A percentile compares a stretch with the other conserved stretches of the same genome.
These are phyloP conservation scores for Riptortus pedestris DNA, from an alignment of 1,140 invertebrate species.

Conservation along the genomic window DNA sequence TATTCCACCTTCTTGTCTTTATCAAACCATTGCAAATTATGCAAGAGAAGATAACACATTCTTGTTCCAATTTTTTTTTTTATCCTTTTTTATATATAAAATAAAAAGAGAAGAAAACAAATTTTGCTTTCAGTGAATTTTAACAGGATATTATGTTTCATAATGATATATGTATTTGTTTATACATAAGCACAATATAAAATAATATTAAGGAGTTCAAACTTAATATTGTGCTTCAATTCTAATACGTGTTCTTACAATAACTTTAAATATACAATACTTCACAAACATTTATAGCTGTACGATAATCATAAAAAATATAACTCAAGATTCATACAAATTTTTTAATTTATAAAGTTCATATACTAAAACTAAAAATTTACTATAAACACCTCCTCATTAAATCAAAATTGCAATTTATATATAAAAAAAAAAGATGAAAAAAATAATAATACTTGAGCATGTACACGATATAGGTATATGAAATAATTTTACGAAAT, in stretches of 20 bases:
- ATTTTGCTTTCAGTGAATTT: no score
- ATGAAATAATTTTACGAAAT: no score
- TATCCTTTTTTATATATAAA: no score
- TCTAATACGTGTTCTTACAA: slow-evolving; percentile 9
- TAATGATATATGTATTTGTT: slow-evolving; percentile 19
- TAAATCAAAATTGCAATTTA: neutral
- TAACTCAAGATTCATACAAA: neutral
- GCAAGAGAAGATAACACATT: no score
- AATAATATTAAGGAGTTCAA: neutral
- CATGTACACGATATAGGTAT: no score
- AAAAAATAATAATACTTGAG: slow-evolving; percentile 1
- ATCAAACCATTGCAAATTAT: no score
- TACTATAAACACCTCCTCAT: neutral
- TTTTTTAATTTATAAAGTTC: neutral
- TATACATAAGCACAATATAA: neutral
- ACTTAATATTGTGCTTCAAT: slow-evolving; percentile 14
- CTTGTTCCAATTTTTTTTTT: no score
- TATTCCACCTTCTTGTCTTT: no score
- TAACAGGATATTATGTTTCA: no score
- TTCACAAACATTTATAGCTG: neutral
- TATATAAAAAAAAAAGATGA: neutral
- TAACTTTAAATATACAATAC: slow-evolving; percentile 5
- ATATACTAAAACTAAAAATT: neutral
- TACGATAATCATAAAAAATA: neutral
- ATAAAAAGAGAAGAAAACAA: no score